Conservation (phyloP, 2,113 vertebrate genomes). For the Meles meles region DNA sequence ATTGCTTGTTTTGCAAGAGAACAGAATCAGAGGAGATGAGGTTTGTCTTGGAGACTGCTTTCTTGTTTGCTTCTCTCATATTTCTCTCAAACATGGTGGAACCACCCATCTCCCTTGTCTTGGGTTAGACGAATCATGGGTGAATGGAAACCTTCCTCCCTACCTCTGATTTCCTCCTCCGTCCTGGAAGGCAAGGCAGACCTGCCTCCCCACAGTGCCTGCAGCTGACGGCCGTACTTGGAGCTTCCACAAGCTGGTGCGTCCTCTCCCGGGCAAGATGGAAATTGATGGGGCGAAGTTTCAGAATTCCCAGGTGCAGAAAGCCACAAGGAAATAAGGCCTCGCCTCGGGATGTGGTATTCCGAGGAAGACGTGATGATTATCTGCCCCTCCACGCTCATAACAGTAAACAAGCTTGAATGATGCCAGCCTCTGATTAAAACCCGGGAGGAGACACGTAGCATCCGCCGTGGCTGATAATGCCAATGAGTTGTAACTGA, state of each 20-base stretch:
- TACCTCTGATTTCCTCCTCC: neutral
- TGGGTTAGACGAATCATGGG: neutral
- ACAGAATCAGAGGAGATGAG: neutral
- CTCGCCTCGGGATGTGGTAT: neutral
- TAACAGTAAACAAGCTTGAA: neutral
- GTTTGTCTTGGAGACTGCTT: neutral
- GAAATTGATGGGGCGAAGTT: neutral
- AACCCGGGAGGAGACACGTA: neutral
- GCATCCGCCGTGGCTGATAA: fast-evolving
- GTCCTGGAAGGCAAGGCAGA: neutral
- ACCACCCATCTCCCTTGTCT: too few species aligned
- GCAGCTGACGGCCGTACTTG: neutral
- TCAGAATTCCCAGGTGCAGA: neutral
- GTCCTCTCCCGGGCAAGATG: neutral
- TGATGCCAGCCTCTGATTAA: neutral
- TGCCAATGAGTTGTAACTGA: neutral
- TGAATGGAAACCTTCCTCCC: neutral
- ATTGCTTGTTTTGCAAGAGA: neutral
- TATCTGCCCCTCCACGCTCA: neutral
- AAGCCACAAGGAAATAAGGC: neutral
- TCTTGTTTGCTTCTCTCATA: fast-evolving
- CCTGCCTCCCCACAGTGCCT: neutral
- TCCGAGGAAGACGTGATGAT: neutral
- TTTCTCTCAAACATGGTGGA: fast-evolving
- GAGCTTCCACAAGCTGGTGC: neutral